phyloP scores from a whole-genome alignment of 2,797 vertebrate genomes.

The Denticeps clupeoides region DNA sequence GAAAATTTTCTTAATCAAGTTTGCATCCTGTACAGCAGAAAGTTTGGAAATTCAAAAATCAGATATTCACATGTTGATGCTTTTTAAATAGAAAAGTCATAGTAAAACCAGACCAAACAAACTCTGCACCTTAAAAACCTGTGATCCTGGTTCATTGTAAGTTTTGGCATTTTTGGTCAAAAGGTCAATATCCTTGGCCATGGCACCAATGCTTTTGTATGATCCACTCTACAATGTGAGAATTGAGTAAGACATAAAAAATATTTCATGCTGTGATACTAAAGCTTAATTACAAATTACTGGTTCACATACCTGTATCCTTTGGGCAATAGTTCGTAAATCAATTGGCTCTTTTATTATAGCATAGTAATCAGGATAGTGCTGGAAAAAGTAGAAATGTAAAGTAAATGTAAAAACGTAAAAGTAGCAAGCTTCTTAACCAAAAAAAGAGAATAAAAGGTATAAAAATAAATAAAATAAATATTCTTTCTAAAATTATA shows the following conservation, averaged over 20 bases:
- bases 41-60: conserved; percentile 7
- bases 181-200: conserved; percentile 94
- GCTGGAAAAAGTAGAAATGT: conserved; percentile 56
- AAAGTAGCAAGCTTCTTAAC: background rate
- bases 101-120: too few species aligned
- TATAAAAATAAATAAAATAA: background rate
- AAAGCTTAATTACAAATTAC: background rate
- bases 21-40: conserved; percentile 78
- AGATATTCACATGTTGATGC: too few species aligned
- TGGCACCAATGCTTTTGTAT: conserved; percentile 88
- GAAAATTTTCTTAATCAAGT: conserved; percentile 96
- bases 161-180: conserved; percentile 98
- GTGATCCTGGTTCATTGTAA: conserved; percentile 97
- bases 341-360: conserved; percentile 98
- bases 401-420: background rate
- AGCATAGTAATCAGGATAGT: conserved; percentile 99
- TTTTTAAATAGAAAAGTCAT: too few species aligned
- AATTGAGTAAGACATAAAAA: background rate
- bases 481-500: too few species aligned
- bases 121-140: conserved; percentile 99
- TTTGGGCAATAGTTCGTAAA: conserved; percentile 87
- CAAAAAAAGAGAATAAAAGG: too few species aligned
- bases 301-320: conserved; percentile 78
- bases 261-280: background rate
- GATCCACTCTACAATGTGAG: conserved; percentile 61